phyloP scores from a whole-genome alignment of 1,140 invertebrate species.

The Linepithema humile region DNA sequence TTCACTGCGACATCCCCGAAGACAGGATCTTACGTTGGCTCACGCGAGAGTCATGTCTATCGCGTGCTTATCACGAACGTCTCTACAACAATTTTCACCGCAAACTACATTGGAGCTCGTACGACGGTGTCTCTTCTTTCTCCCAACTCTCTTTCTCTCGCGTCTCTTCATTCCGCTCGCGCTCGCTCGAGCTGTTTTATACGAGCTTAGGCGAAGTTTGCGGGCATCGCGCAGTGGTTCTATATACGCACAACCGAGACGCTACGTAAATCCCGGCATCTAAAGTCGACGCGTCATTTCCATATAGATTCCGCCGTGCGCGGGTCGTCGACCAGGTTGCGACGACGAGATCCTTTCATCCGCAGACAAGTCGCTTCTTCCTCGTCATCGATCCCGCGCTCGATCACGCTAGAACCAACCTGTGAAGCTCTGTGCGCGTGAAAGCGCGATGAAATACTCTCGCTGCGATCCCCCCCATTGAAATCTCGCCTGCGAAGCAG shows the following conservation, averaged over 20 bases:
- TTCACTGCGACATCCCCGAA: not conserved
- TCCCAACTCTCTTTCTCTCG: not conserved
- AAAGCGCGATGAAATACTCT: not conserved
- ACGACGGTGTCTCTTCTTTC: not conserved
- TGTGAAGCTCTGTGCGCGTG: not conserved
- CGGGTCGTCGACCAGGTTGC: constrained; percentile 41
- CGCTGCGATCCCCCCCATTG: not conserved
- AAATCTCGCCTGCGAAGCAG: not conserved
- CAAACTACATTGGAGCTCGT: not conserved
- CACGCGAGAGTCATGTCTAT: constrained; percentile 25
- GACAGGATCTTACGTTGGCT: not conserved
- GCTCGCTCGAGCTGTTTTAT: constrained; percentile 49
- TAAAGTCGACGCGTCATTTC: constrained; percentile 69
- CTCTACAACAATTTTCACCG: constrained; percentile 25
- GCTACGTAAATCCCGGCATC: constrained; percentile 65
- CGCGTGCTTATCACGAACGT: constrained; percentile 16
- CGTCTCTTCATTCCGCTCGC: not conserved
- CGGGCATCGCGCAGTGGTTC: not conserved
- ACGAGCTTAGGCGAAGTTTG: constrained; percentile 35
- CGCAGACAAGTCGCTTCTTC: constrained; percentile 24
- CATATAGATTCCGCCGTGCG: constrained; percentile 67
- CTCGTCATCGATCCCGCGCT: constrained; percentile 37
- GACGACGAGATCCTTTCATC: not conserved
- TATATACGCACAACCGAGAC: constrained; percentile 12
- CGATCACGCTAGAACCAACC: not conserved